Conservation (phyloP, 2,113 vertebrate species). For the Chelonoidis abingdonii region DNA sequence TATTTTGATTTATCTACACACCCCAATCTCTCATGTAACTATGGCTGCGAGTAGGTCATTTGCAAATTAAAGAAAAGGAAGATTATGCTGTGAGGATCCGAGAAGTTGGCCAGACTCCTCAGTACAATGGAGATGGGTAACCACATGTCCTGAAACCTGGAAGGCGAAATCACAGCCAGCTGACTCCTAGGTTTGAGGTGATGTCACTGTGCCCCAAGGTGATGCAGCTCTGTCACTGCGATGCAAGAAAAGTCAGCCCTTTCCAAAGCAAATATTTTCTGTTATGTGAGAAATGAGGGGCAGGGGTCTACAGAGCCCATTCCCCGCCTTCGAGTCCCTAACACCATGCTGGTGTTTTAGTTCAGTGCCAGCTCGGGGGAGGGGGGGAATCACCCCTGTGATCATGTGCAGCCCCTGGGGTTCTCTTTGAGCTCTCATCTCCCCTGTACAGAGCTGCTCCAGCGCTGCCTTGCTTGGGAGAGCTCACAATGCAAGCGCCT, state of each 20-base stretch:
- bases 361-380: no score
- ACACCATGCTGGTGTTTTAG: no score
- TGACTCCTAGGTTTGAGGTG: background rate
- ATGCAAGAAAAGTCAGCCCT: background rate
- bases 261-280: no score
- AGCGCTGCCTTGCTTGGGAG: no score
- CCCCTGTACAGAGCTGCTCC: no score
- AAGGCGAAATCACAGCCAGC: background rate
- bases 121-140: background rate
- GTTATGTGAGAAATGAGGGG: no score
- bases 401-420: no score
- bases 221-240: accelerated
- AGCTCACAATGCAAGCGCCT: no score
- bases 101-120: background rate
- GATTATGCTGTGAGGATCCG: background rate
- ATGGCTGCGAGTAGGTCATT: conserved; percentile 70
- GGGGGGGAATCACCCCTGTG: no score
- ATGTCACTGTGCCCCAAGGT: background rate
- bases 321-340: no score
- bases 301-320: no score
- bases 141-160: background rate
- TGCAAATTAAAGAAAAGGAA: conserved; percentile 59
- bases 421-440: no score
- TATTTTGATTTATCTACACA: background rate
- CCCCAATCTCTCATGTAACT: conserved; percentile 54